phyloP scores from a whole-genome alignment of 2,888 invertebrate genomes.

The Epistrophe eligans region DNA sequence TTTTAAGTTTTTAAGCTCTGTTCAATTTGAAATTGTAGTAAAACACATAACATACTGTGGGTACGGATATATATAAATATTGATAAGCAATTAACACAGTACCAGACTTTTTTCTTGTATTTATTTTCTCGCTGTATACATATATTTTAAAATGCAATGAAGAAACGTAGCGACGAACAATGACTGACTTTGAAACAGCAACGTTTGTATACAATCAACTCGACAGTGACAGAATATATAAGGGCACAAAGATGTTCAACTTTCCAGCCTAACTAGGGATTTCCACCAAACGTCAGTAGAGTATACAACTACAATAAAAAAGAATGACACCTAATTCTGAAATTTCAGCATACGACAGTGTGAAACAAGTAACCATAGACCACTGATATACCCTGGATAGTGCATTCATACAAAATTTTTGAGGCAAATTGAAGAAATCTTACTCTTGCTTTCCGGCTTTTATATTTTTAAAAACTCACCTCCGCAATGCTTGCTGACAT shows the following conservation, averaged over 20 bases:
- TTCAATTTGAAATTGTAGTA: not conserved
- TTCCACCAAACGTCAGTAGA: too few relatives aligned
- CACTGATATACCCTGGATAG: too few relatives aligned
- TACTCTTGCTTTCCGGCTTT: too few relatives aligned
- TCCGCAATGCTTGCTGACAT: too few relatives aligned
- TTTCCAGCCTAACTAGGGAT: not conserved
- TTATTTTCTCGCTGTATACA: not conserved
- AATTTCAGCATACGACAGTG: too few relatives aligned
- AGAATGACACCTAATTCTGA: too few relatives aligned
- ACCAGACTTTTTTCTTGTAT: not conserved
- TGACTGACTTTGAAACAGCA: not conserved
- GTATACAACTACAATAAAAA: too few relatives aligned
- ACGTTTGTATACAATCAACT: not conserved
- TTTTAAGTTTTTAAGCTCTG: not conserved
- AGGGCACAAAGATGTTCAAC: not conserved
- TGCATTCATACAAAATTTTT: too few relatives aligned
- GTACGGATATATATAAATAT: not conserved
- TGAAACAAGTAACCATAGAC: too few relatives aligned
- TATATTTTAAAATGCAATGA: not conserved
- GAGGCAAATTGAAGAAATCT: too few relatives aligned
- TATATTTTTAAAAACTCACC: too few relatives aligned
- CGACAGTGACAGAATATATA: not conserved
- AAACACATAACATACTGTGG: not conserved
- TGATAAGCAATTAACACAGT: not conserved
- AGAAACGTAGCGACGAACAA: conserved; percentile 7